Base-by-base conservation (phyloP, 2,113 vertebrate genomes). In the Numida meleagris region DNA sequence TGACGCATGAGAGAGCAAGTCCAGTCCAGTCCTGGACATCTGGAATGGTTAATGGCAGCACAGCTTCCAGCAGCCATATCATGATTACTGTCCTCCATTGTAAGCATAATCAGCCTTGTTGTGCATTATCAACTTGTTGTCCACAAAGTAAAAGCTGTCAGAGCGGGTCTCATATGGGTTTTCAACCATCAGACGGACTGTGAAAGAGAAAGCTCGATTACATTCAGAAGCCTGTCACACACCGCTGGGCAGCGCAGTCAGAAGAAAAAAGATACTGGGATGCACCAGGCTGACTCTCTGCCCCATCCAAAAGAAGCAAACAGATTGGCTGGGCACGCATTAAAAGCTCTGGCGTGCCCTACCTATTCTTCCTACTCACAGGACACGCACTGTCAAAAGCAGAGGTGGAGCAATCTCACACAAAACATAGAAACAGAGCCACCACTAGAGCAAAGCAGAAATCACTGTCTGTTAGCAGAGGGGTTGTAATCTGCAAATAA, bases 101-200 rank as follows among this genome's bases (percentile, higher is more conserved):
- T 99, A 99, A 88, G 99, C 99, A 78, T 99, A 99, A 91, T 99
- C 99, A 12, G 99, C 99, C 95, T 99, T 99, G 98, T 99, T 99
- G 98, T 99, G 99, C 99, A 99, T 99, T 95, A 99, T 98, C 97
- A 99, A 97, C 97, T 99, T 99, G 98, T 99, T 99, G 98, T 99
- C 99, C 93, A 99, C 99, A 97, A 99, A 99, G 98, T 99, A 99
- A 98, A 99, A 99, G 98, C 99, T 99, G 98, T 99, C 99, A 24
- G 99, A 99, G 96, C 98, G 98, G 14, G 99, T 99, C 97, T 99
- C 99, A 3, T 99, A 99, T 0, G 99, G 99, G 51, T 99, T 98
- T 23, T 98, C 99, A 88, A 99, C 99, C 99, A 99, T 99, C 97
- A 99, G 98, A 31, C 97, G 98, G 97, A 99, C 99, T 99, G 97